Conservation (phyloP, 2,888 invertebrate species). For the Theristus sp. region DNA sequence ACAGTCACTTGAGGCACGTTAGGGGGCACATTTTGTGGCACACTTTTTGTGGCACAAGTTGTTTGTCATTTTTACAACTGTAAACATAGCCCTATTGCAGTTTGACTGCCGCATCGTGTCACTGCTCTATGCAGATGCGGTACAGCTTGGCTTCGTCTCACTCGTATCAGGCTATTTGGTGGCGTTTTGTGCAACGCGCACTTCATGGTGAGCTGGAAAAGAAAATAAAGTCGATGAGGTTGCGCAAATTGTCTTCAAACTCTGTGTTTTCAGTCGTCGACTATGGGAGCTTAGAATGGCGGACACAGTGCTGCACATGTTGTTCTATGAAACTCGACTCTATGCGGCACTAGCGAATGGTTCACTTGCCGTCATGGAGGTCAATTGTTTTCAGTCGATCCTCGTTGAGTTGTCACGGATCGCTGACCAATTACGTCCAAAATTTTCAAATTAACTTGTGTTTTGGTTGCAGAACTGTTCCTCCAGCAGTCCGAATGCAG, state of each 20-base stretch:
- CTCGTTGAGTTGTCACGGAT: too few relatives aligned
- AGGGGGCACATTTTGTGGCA: too few relatives aligned
- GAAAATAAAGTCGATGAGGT: too few relatives aligned
- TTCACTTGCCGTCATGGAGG: constrained; percentile 37
- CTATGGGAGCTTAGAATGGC: constrained; percentile 36
- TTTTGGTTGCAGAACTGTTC: constrained; percentile 20
- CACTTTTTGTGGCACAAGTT: too few relatives aligned
- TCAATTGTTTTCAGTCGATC: too few relatives aligned
- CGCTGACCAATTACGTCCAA: too few relatives aligned
- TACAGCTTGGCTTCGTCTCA: constrained; percentile 33
- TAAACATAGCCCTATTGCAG: too few relatives aligned
- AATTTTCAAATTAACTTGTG: not conserved
- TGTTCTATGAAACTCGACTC: constrained; percentile 29
- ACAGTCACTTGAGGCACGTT: not conserved
- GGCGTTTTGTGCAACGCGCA: constrained; percentile 25
- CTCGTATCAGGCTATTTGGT: constrained; percentile 33
- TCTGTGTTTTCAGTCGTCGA: constrained; percentile 24
- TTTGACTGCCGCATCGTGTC: constrained; percentile 36
- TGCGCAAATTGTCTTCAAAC: too few relatives aligned
- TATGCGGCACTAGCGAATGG: constrained; percentile 38
- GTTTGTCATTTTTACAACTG: too few relatives aligned
- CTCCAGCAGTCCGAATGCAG: constrained; percentile 18
- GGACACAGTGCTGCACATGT: constrained; percentile 34
- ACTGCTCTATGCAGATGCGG: constrained; percentile 24
- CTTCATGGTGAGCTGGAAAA: not conserved